Base-by-base conservation (phyloP, 2,888 invertebrate species). In the Lochmaea capreae region DNA sequence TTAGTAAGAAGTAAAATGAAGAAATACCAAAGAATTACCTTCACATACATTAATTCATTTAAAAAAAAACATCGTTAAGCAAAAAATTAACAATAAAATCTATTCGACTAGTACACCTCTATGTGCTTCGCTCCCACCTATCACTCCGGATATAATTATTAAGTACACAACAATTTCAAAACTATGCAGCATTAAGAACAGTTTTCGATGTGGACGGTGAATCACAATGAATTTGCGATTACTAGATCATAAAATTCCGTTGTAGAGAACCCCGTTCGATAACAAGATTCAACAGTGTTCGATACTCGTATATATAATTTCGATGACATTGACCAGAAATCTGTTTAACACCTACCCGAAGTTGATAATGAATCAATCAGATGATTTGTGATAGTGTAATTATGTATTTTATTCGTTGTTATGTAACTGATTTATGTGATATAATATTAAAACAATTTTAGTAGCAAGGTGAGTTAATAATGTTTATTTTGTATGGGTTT, bases 181-280 rank as follows among this genome's bases (percentile, higher is more conserved):
- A 72, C 65, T 67, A 59, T 71, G 58, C 63, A 71, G 2, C 72
- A 68, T 52, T 42, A 65, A 57, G 26, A 57, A 70, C 70, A 57
- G 69, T 74, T 74, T 74, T 68, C 68, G 65, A 65, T 70, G 63
- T 61, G 71, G 61, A 62, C 74, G 59, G 58, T 70, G 73, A 75
- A 71, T 73, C 59, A 70, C 63, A 72, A 76, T 72, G 67, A 62
- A 67, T 68, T 71, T 49, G 52, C 67, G 54, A 71, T 71, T 58
- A 71, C 22, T 58, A 65, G 58, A 71, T 71, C 58, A 71, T 57
- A 46, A 65, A 65, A 71, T 71, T 71, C 71, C 58, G 42, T 46
- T 18, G 33, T 11, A 67, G 46, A 62, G 12, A n/a, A n/a, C 62
- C 4, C 62, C 39, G 42, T 63, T 63, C 62, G 43, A 61, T 58